phyloP scores from a whole-genome alignment of 1,140 invertebrate genomes.

The Paraescarpia echinospica region DNA sequence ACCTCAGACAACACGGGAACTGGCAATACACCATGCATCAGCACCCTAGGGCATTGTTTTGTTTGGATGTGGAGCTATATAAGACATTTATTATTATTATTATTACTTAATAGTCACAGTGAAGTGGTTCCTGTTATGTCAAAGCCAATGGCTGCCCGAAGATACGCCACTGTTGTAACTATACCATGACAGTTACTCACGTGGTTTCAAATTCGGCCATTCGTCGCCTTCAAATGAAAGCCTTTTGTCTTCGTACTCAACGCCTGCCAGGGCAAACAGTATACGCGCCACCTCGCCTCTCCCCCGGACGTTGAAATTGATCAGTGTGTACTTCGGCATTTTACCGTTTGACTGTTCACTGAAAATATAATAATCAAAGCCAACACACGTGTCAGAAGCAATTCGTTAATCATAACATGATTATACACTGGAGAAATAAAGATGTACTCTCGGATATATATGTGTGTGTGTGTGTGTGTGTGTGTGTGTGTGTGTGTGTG shows the following conservation, averaged over 20 bases:
- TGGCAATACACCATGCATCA: too few relatives aligned
- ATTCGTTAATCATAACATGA: neutral
- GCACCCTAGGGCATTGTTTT: too few relatives aligned
- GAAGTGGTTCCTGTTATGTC: neutral
- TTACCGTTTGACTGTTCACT: neutral
- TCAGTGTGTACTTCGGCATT: slow-evolving; percentile 24
- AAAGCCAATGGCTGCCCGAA: neutral
- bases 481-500: too few relatives aligned
- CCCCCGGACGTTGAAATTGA: slow-evolving; percentile 34
- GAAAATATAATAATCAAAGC: neutral
- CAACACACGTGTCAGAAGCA: neutral
- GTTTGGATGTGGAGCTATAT: too few relatives aligned
- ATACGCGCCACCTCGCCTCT: slow-evolving; percentile 34
- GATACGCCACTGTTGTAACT: neutral
- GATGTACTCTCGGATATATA: neutral
- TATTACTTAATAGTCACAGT: too few relatives aligned
- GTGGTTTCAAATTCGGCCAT: slow-evolving; percentile 37
- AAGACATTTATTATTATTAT: too few relatives aligned
- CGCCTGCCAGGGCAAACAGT: slow-evolving; percentile 31
- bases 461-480: too few relatives aligned
- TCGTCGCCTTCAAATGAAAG: slow-evolving; percentile 17
- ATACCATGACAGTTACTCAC: neutral
- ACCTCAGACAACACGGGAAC: too few relatives aligned
- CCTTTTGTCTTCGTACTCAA: slow-evolving; percentile 37
- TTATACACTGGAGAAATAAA: neutral